Base-by-base conservation (phyloP, 2,888 invertebrate species). In the Margaritifera margaritifera region DNA sequence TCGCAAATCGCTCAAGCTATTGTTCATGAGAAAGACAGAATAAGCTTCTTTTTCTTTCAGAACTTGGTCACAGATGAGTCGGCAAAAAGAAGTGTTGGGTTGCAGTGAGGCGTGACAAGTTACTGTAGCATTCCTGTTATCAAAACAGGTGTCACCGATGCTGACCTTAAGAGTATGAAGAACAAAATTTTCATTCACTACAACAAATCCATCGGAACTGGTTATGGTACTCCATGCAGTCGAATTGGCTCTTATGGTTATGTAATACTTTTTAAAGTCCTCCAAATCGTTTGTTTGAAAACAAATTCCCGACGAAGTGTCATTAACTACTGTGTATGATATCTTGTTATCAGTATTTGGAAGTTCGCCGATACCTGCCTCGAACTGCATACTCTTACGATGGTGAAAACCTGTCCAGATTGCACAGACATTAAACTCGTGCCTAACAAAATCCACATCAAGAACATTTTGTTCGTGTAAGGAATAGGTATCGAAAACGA, bases 361-460 rank as follows among this genome's bases (percentile, higher is more conserved):
- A 42, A 54, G 22, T 22, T 27, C 27, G 18, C 74, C 70, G 8
- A 71, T 50, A n/a, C 68, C 70, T 20, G 68, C 54, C 60, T 70
- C 64, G 60, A 63, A 68, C 5, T n/a, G 15, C 20, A 74, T 66
- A 51, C 8, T 31, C 20, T 18, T 25, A 52, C 68, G 68, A 53
- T 74, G 74, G 18, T 59, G 18, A 58, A 74, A 74, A 31, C 74
- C 74, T n/a, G n/a, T 31, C 65, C 70, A 71, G 18, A n/a, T 27
- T n/a, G 60, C 62, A 58, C 68, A 74, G 6, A 67, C 19, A 51
- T 52, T 20, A 15, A 52, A n/a, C 20, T 25, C 22, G 15, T 31
- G 19, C 18, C 27, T n/a, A 19, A 58, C 50, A 20, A 71, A 64
- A 58, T 71, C 71, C 19, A 67, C 25, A 56, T 71, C 70, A 56